Conservation (phyloP, 53 echinoderm and acorn worm genomes). For the Astropecten irregularis region DNA sequence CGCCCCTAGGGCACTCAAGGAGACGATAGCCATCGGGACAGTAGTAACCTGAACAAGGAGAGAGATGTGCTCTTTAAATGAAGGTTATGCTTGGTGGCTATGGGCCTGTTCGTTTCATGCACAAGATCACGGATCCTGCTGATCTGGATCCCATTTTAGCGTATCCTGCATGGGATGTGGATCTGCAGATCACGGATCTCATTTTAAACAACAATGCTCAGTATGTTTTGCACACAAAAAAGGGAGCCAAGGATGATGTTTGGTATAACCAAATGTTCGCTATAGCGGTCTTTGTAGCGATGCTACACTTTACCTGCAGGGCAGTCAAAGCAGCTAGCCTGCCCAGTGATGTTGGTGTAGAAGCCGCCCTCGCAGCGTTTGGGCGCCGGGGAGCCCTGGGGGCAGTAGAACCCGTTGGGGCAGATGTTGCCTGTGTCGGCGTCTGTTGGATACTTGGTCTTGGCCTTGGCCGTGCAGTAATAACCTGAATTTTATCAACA, state of each 20-base stretch:
- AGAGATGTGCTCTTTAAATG: no score
- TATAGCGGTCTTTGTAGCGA: no score
- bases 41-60: constrained; percentile 78
- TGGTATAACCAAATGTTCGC: no score
- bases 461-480: constrained; percentile 78
- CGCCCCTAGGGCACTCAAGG: constrained; percentile 84
- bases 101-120: no score
- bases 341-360: constrained; percentile 95
- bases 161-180: no score
- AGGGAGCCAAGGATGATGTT: no score
- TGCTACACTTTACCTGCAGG: constrained; percentile 84
- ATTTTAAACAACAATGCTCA: neutral
- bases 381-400: constrained; percentile 83
- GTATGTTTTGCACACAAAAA: no score
- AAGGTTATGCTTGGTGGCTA: neutral
- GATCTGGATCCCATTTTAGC: no score
- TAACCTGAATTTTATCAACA: constrained; percentile 68
- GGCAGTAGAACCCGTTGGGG: constrained; percentile 89
- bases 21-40: constrained; percentile 94
- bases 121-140: no score
- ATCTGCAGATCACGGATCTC: no score
- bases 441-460: constrained; percentile 79
- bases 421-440: constrained; percentile 84
- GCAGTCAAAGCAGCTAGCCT: constrained; percentile 88
- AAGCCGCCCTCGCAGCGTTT: constrained; percentile 87